These are phyloP conservation scores for Bryconaethiops microstoma DNA, from an alignment of 2,797 vertebrate species.

Conservation along the genomic window DNA sequence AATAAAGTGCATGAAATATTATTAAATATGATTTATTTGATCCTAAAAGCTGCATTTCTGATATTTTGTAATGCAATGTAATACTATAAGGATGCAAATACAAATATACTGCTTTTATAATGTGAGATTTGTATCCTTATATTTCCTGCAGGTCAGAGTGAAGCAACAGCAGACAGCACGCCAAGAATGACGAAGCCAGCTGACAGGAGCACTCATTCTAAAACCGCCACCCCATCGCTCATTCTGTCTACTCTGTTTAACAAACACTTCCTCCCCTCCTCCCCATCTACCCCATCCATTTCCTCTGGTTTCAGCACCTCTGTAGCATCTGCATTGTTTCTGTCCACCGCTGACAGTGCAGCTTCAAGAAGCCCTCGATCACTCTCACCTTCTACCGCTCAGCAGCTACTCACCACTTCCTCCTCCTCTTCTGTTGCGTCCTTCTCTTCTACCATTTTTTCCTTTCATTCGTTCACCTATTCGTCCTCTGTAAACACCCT, in stretches of 20 bases:
- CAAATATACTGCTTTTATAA: not conserved
- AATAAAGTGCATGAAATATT: too few species aligned
- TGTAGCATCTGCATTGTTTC: slow-evolving; percentile 12
- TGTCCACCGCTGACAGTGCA: slow-evolving; percentile 8
- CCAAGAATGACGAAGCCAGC: not conserved
- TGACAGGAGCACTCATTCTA: not conserved
- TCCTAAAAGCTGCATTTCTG: not conserved
- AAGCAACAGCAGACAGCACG: slow-evolving; percentile 23
- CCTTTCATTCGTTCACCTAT: not conserved
- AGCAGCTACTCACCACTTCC: not conserved
- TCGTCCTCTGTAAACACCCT: slow-evolving; percentile 21
- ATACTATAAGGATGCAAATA: not conserved
- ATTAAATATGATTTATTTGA: not conserved
- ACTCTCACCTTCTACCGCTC: slow-evolving; percentile 7
- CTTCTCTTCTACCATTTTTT: slow-evolving; percentile 12
- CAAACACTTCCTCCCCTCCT: slow-evolving; percentile 3
- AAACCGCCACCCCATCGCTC: slow-evolving; percentile 18
- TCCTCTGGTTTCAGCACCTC: slow-evolving; percentile 28
- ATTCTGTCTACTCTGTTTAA: slow-evolving; percentile 34
- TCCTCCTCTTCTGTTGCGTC: slow-evolving; percentile 5
- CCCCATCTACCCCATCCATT: slow-evolving; percentile 12
- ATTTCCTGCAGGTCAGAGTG: slow-evolving; percentile 33
- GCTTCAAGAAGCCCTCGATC: slow-evolving; percentile 7
- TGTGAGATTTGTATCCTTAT: slow-evolving; percentile 1
- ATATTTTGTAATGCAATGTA: not conserved